Evolutionary conservation across 1,140 invertebrate species (phyloP), one percentile per base, ranked within the genome.

Genomic region (Caenorhabditis latens): DNA sequence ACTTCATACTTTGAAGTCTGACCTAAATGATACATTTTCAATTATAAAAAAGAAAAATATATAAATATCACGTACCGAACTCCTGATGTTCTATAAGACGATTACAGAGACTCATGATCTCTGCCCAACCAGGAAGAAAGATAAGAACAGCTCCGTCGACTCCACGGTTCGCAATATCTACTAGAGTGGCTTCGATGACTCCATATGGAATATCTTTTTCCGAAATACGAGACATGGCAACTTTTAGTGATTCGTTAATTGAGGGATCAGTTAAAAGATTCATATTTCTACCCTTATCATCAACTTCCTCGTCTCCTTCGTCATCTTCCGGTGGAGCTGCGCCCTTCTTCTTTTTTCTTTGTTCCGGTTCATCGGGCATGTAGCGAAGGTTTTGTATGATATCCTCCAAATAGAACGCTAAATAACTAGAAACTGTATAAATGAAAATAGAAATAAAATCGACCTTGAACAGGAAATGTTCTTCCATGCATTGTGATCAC

Each of bases 41-140:
- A n/a, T 58, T 14, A 53, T 11, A 14, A 7, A 16, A 63, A n/a
- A 16, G 2, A 19, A 42, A 84, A 86, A 42, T 8, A 32, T 57
- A 16, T n/a, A n/a, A n/a, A n/a, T 53, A 40, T 7, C 19, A 43
- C 16, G 43, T 89, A 89, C 40, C 94, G 92, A 61, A 98, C 95
- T 84, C 94, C 93, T n/a, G 83, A 61, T 90, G 63, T 13, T 75
- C 55, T 43, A 84, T 16, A 21, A 90, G 85, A 7, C 65, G 84
- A 32, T 96, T 95, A 88, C 95, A 94, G 65, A 97, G 93, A 0
- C 93, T 94, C 0, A 96, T 95, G 89, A 99, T 98, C 86, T 98
- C 96, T 91, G 97, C 96, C 93, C 97, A 98, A 0, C 97, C 97
- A 0, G 97, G 96, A 4, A 99, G 93, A 94, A 98, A 98, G 3